Conservation (phyloP, 2,113 vertebrate genomes). For the Rattus rattus region DNA sequence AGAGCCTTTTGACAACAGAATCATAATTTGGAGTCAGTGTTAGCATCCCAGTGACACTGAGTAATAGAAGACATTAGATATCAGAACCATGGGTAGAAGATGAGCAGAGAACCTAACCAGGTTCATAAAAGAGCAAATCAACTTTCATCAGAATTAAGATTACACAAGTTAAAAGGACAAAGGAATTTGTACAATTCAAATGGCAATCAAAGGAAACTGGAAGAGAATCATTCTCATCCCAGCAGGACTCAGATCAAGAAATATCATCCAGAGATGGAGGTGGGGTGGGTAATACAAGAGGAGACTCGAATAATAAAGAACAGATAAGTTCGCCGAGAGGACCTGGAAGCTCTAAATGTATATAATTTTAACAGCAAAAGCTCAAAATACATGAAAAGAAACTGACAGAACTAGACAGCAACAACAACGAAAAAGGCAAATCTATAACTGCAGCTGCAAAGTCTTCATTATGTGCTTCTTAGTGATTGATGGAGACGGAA, state of each 20-base stretch:
- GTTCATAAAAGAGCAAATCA: not conserved
- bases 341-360: not conserved
- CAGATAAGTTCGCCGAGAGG: not conserved
- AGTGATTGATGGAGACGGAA: not conserved
- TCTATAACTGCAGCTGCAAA: not conserved
- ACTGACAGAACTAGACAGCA: not conserved
- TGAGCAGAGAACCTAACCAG: not conserved
- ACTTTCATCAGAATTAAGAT: not conserved
- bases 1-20: not conserved
- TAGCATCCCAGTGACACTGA: not conserved
- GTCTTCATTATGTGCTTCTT: not conserved
- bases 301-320: not conserved
- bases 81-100: not conserved
- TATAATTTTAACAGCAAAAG: not conserved
- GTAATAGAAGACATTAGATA: not conserved
- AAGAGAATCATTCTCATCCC: not conserved
- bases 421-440: not conserved
- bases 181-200: constrained; percentile 12
- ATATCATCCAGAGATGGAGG: not conserved
- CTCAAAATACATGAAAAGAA: not conserved
- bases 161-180: not conserved
- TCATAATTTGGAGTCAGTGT: not conserved
- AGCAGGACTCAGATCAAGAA: not conserved
- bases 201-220: not conserved
- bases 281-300: not conserved